phyloP scores from a whole-genome alignment of 2,797 vertebrate genomes.

The Serranus cabrilla region DNA sequence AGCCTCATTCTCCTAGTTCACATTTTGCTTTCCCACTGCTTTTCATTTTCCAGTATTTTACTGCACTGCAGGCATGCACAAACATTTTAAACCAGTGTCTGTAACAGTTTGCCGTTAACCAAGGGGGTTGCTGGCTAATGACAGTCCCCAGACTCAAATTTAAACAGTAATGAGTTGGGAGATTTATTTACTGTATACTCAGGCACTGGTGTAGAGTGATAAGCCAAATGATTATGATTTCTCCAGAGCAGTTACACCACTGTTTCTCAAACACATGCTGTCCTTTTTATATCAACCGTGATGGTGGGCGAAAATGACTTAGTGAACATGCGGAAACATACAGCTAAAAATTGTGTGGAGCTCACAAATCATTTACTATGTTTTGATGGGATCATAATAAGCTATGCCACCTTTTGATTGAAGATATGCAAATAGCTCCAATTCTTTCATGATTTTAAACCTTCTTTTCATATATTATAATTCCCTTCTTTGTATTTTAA shows the following conservation, averaged over 20 bases:
- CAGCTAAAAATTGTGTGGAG: slow-evolving; percentile 18
- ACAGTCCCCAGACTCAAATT: slow-evolving; percentile 78
- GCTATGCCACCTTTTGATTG: background rate
- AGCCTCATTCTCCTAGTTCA: slow-evolving; percentile 35
- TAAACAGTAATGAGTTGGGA: slow-evolving; percentile 79
- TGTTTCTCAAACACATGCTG: slow-evolving; percentile 52
- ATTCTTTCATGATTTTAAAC: background rate
- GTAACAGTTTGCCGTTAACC: slow-evolving; percentile 73
- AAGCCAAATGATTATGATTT: slow-evolving; percentile 69
- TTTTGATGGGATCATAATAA: slow-evolving; percentile 22
- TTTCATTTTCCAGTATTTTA: slow-evolving; percentile 67
- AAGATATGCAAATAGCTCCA: slow-evolving; percentile 1
- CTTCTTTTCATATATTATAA: background rate
- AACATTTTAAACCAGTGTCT: slow-evolving; percentile 71
- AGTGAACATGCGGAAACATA: slow-evolving; percentile 20
- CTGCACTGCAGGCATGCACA: slow-evolving; percentile 66
- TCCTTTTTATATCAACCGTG: slow-evolving; percentile 37
- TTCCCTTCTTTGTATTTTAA: background rate
- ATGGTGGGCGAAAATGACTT: slow-evolving; percentile 35
- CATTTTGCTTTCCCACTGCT: slow-evolving; percentile 51
- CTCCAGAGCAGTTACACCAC: slow-evolving; percentile 41
- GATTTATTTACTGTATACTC: slow-evolving; percentile 76
- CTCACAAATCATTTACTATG: slow-evolving; percentile 4
- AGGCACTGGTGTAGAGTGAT: slow-evolving; percentile 65
- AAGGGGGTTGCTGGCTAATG: slow-evolving; percentile 74